Conservation (phyloP, 2,888 invertebrate species). For the Octodonta nipae region DNA sequence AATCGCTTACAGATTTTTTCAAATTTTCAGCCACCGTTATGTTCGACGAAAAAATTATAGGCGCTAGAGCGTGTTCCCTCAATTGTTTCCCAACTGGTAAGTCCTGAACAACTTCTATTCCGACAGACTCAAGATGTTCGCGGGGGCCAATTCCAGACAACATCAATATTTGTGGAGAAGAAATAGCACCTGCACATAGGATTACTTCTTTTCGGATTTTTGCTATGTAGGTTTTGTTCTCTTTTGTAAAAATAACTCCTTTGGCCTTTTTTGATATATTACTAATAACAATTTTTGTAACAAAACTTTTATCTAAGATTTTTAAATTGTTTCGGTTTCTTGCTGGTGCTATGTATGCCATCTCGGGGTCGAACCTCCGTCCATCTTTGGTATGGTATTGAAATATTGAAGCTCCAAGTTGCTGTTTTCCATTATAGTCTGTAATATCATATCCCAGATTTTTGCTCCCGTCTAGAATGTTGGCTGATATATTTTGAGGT, state of each 20-base stretch:
- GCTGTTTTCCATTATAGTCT: slow-evolving; percentile 53
- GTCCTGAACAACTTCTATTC: slow-evolving; percentile 48
- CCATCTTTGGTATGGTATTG: slow-evolving; percentile 54
- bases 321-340: slow-evolving; percentile 46
- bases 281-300: slow-evolving; percentile 45
- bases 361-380: slow-evolving; percentile 58
- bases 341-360: slow-evolving; percentile 60
- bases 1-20: slow-evolving; percentile 41
- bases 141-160: slow-evolving; percentile 64
- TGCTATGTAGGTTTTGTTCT: slow-evolving; percentile 38
- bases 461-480: slow-evolving; percentile 40
- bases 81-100: slow-evolving; percentile 63
- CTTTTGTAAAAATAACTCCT: slow-evolving; percentile 45
- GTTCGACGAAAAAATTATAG: slow-evolving; percentile 54
- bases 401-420: slow-evolving; percentile 49
- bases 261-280: slow-evolving; percentile 41
- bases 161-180: slow-evolving; percentile 71
- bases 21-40: slow-evolving; percentile 32
- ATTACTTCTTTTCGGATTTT: slow-evolving; percentile 59
- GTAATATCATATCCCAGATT: slow-evolving; percentile 53
- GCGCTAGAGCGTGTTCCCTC: slow-evolving; percentile 60
- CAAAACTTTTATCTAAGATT: slow-evolving; percentile 41
- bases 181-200: slow-evolving; percentile 65
- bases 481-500: slow-evolving; percentile 3
- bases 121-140: slow-evolving; percentile 42